These are phyloP conservation scores for Zaprionus capensis DNA, from an alignment of 1,140 invertebrate genomes.

Conservation along the genomic window DNA sequence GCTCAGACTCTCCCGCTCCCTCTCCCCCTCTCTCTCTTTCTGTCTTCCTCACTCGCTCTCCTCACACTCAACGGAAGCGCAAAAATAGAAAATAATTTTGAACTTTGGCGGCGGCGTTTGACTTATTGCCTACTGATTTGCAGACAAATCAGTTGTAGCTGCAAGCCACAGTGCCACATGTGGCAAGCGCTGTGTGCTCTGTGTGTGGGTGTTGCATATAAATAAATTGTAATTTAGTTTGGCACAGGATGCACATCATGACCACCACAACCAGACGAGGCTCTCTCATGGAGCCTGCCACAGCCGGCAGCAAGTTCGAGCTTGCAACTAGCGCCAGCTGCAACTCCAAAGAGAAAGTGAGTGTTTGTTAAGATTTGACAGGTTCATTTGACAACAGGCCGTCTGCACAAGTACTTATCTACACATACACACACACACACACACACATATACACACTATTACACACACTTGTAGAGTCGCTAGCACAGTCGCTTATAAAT, in stretches of 20 bases:
- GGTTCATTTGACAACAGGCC: constrained; percentile 70
- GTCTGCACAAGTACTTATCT: constrained; percentile 38
- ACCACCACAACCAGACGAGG: not conserved
- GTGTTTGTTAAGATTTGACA: constrained; percentile 76
- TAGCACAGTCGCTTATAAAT: constrained; percentile 33
- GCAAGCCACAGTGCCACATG: constrained; percentile 41
- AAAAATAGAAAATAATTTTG: constrained; percentile 78
- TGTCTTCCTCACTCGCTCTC: not conserved
- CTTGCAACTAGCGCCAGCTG: constrained; percentile 65
- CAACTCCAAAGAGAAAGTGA: constrained; percentile 70
- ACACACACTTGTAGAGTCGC: constrained; percentile 7
- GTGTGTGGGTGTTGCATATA: constrained; percentile 75
- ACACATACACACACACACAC: constrained; percentile 21
- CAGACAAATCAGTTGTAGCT: constrained; percentile 70
- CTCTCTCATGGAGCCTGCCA: not conserved
- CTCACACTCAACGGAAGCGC: constrained; percentile 67
- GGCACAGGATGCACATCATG: constrained; percentile 64
- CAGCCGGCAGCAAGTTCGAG: constrained; percentile 6
- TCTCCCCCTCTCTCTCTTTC: not conserved
- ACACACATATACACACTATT: not conserved
- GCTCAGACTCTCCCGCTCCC: constrained; percentile 13
- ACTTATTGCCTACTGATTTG: constrained; percentile 80
- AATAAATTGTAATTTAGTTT: constrained; percentile 79
- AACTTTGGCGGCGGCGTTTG: constrained; percentile 76
- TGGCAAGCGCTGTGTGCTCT: constrained; percentile 9